A percentile compares a stretch with the other conserved stretches of the same genome.
These are phyloP conservation scores for Plestiodon gilberti DNA, from an alignment of 2,113 vertebrate genomes.

Conservation along the genomic window DNA sequence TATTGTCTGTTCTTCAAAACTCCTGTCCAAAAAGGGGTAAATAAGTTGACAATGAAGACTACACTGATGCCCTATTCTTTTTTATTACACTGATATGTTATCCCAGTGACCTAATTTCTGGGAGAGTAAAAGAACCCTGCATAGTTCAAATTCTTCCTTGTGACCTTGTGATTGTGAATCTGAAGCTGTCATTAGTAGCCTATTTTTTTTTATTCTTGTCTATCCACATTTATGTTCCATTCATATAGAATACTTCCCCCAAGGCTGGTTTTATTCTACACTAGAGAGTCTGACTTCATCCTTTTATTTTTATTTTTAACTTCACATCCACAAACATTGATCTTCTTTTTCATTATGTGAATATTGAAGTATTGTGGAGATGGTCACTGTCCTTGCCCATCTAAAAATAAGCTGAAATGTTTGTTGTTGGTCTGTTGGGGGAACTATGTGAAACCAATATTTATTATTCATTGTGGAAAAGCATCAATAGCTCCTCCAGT, in stretches of 20 bases:
- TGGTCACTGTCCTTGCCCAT: constrained; percentile 37
- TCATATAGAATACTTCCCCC: not conserved
- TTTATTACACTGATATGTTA: not conserved
- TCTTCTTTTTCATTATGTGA: not conserved
- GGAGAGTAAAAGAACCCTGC: not conserved
- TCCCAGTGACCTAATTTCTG: not conserved
- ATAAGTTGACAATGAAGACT: not conserved
- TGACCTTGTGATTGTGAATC: not conserved
- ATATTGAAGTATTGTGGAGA: constrained; percentile 32
- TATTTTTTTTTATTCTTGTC: not conserved
- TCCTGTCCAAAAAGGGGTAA: not conserved
- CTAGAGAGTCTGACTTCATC: constrained; percentile 7
- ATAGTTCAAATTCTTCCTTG: not conserved
- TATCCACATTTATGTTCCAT: no score
- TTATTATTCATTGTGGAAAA: constrained; percentile 56
- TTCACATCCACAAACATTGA: not conserved
- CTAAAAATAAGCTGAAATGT: constrained; percentile 50
- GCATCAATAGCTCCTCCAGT: constrained; percentile 38
- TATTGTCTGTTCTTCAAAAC: not conserved
- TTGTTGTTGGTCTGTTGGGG: constrained; percentile 47
- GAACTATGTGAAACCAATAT: constrained; percentile 41
- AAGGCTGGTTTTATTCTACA: not conserved
- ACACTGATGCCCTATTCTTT: not conserved
- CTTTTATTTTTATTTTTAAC: not conserved
- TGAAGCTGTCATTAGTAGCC: not conserved